These are phyloP conservation scores for Myotis planiceps DNA, from an alignment of 2,797 vertebrate genomes.

Conservation along the genomic window DNA sequence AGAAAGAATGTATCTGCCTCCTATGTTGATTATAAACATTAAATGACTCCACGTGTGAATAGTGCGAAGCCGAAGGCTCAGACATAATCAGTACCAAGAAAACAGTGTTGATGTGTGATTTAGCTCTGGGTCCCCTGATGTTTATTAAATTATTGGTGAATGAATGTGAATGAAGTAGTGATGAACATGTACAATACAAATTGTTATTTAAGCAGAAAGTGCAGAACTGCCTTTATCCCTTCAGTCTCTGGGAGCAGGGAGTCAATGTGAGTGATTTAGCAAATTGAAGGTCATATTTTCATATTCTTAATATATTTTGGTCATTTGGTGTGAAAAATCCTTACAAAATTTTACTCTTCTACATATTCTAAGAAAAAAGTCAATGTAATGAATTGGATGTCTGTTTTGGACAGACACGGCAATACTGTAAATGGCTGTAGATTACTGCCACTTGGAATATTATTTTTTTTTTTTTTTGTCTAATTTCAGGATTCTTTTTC, in stretches of 20 bases:
- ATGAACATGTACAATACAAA: not conserved
- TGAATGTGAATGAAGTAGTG: not conserved
- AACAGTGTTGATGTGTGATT: not conserved
- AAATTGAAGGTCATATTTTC: not conserved
- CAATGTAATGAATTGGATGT: not conserved
- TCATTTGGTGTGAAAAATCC: not conserved
- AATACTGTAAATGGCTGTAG: not conserved
- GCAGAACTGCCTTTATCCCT: not conserved
- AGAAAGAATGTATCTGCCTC: not conserved
- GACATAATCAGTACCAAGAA: not conserved
- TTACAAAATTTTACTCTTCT: not conserved
- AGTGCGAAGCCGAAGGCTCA: not conserved
- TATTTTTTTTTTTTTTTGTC: not conserved
- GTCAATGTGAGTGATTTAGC: not conserved
- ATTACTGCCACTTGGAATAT: not conserved
- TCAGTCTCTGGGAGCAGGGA: not conserved
- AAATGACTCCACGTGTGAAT: not conserved
- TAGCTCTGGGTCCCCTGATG: not conserved
- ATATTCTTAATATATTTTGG: not conserved
- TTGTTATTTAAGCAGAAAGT: not conserved
- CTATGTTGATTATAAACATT: not conserved
- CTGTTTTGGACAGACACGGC: not conserved
- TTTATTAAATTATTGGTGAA: not conserved
- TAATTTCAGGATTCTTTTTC: not conserved
- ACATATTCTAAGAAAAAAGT: not conserved